Evolutionary conservation across 2,113 vertebrate species (phyloP), one percentile per base, ranked within the genome.

Genomic region (Chaetodon auriga): DNA sequence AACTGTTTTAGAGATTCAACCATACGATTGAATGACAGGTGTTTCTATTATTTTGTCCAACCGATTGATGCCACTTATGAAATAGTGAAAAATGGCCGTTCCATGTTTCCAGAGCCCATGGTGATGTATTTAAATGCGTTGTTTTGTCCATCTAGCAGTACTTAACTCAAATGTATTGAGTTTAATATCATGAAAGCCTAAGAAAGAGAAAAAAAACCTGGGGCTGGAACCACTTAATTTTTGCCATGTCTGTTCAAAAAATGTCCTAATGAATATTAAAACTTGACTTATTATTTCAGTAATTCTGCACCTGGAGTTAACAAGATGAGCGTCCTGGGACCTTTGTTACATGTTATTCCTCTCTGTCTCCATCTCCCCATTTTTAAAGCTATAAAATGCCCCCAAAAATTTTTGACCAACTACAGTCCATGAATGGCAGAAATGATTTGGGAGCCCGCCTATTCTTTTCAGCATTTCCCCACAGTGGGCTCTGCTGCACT

Each of bases 401-500:
- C 6, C 11, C 43, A 12, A 57, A 9, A 16, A 13, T 19, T 13
- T n/a, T 2, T 11, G 5, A 15, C 3, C 19, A 14, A 23, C 53
- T 30, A 18, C 21, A 19, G 30, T 83, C 77, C 58, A n/a, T 63
- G 25, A 13, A 5, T 38, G 45, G 53, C 43, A 74, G 46, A 61
- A 61, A 63, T 73, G 35, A 78, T 8, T 74, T 30, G 21, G 3
- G 15, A 55, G 30, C 15, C 43, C 12, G 68, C 25, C 36, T 62
- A n/a, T 84, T 84, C 23, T 72, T 74, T 57, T 35, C 16, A 51
- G 19, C 54, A n/a, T 45, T 15, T 62, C 21, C 51, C 38, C 64
- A 55, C 38, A 6, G 12, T 58, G 14, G 78, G 63, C 68, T 80
- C 25, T 65, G 45, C 61, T 57, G 74, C 63, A 73, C 65, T 80